Conservation (phyloP, 2,797 vertebrate species). For the Eremophila alpestris region DNA sequence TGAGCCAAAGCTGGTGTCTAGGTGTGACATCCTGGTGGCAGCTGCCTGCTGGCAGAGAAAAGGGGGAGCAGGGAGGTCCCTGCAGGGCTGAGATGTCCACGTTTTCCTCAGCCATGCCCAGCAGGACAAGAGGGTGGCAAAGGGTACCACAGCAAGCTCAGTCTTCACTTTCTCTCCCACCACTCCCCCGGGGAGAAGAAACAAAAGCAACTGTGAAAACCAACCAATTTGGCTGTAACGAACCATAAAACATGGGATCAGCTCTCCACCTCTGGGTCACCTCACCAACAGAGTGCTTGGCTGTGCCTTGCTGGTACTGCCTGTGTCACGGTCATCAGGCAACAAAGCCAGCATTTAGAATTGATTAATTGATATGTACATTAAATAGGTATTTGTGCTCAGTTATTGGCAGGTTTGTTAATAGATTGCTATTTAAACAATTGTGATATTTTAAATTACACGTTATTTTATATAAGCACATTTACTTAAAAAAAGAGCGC, state of each 20-base stretch:
- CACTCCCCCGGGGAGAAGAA: not conserved
- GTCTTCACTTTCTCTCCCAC: not conserved
- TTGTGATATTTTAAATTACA: conserved; percentile 75
- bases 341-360: conserved; percentile 55
- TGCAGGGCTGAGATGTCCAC: not conserved
- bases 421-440: conserved; percentile 74
- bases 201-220: not conserved
- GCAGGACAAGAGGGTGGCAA: not conserved
- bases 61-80: not conserved
- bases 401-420: conserved; percentile 77
- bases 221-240: not conserved
- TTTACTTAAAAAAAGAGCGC: conserved; percentile 71
- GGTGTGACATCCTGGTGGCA: not conserved
- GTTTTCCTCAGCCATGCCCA: fast-evolving
- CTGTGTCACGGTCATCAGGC: not conserved
- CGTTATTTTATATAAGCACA: conserved; percentile 69
- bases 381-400: conserved; percentile 72
- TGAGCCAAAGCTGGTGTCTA: not conserved
- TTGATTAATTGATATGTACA: conserved; percentile 71
- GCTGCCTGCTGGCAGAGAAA: conserved; percentile 30
- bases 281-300: not conserved
- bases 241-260: not conserved
- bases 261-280: not conserved
- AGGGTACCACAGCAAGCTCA: fast-evolving
- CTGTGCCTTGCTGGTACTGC: not conserved